Evolutionary conservation across 1,140 invertebrate species (phyloP).

Genomic region (Trigoniulus corallinus): DNA sequence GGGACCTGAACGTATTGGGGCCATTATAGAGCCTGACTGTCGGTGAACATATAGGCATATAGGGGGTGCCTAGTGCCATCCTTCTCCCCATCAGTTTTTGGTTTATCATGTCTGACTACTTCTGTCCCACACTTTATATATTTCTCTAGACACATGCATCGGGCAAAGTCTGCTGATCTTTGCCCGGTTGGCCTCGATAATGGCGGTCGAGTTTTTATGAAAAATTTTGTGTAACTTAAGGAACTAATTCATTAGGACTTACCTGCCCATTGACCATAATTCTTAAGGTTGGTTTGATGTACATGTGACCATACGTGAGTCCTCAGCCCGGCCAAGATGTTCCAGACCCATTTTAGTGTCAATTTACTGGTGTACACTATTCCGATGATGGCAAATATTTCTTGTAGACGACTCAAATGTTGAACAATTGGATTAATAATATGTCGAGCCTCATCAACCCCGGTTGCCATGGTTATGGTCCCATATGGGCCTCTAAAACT

Average conservation of each 20-base stretch:
- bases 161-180: no score
- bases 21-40: no score
- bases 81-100: no score
- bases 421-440: neutral
- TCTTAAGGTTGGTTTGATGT: neutral
- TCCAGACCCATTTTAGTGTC: neutral
- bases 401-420: neutral
- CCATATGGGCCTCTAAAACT: no score
- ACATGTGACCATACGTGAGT: neutral
- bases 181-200: neutral
- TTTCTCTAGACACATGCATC: no score
- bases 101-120: no score
- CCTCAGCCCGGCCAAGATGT: neutral
- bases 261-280: conserved; percentile 5
- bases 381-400: neutral
- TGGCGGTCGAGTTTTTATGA: no score
- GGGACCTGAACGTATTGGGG: no score
- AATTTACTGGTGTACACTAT: conserved; percentile 2
- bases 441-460: neutral
- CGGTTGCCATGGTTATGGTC: neutral
- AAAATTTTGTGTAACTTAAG: neutral
- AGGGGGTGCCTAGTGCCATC: no score
- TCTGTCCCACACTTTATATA: no score
- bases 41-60: no score
- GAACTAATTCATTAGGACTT: neutral